These are phyloP conservation scores for Manis crassicaudata DNA, from an alignment of 2,797 vertebrate genomes.

Conservation along the genomic window DNA sequence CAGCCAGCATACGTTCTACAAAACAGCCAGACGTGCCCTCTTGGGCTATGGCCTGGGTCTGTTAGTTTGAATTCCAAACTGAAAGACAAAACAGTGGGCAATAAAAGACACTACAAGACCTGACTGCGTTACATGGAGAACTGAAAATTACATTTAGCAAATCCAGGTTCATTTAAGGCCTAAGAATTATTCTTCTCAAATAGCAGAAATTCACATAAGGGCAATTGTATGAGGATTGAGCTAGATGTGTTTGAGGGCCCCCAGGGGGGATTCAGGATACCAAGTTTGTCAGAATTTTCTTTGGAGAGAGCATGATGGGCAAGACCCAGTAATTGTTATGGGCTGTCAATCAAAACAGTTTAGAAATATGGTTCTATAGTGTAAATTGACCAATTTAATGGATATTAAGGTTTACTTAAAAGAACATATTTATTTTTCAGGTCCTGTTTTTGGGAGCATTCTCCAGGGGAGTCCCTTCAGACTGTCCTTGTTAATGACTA, in stretches of 20 bases:
- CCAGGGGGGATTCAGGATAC: background rate
- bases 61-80: background rate
- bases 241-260: background rate
- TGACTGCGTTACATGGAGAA: background rate
- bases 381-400: slow-evolving; percentile 56
- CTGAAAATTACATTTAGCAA: background rate
- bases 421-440: slow-evolving; percentile 32
- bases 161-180: background rate
- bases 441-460: slow-evolving; percentile 5
- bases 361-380: slow-evolving; percentile 20
- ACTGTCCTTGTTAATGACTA: background rate
- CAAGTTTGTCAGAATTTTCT: background rate
- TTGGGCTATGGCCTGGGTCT: background rate
- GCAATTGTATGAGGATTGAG: background rate
- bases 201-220: background rate
- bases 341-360: slow-evolving; percentile 44
- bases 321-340: background rate
- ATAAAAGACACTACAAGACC: background rate
- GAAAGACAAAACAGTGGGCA: background rate
- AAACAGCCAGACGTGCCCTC: background rate
- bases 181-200: background rate
- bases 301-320: background rate
- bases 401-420: slow-evolving; percentile 42
- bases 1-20: background rate
- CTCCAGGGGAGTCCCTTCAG: background rate